Base-by-base conservation (phyloP, 2,113 vertebrate species). In the Channa argus region DNA sequence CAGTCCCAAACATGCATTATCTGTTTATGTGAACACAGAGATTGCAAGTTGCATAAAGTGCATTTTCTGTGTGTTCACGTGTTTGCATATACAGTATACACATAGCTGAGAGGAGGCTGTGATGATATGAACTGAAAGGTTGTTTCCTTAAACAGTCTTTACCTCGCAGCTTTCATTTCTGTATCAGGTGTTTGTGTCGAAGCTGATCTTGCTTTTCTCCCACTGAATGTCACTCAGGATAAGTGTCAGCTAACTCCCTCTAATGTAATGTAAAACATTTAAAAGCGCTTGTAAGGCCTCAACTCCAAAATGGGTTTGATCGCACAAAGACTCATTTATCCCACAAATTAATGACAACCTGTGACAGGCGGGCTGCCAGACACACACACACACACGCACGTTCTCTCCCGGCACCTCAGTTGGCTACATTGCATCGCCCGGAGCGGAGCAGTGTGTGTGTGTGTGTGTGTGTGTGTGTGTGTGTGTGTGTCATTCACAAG, bases 251-350 rank as follows among this genome's bases (percentile, higher is more conserved):
- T 24, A 54, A 61, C 49, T 58, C 46, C 44, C 69, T 36, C 52
- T 6, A 46, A 61, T 15, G 37, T 33, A 3, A 39, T 77, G 74
- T 76, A 41, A 74, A 76, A 84, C 67, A 79, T 53, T 14, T 47
- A 43, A 63, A 1, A 24, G 24, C 24, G 38, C 54, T 14, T 76
- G 45, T 56, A 36, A 63, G 10, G 44, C 61, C 63, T 86, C 63
- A 59, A 34, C 54, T 69, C 53, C 50, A 58, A 60, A 69, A 24
- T 24, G 24, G 24, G 24, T 24, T 24, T 24, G 24, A 24, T 24
- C 80, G 65, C 52, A 38, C 67, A 79, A 62, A 55, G 67, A 34
- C 37, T 68, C n/a, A 77, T 62, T 74, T 59, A 50, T 45, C 54
- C 6, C 10, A 43, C 38, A 59, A 73, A 81, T 78, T 63, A 74